These are phyloP conservation scores for Salvator merianae DNA, from an alignment of 2,113 vertebrate species.

Conservation along the genomic window DNA sequence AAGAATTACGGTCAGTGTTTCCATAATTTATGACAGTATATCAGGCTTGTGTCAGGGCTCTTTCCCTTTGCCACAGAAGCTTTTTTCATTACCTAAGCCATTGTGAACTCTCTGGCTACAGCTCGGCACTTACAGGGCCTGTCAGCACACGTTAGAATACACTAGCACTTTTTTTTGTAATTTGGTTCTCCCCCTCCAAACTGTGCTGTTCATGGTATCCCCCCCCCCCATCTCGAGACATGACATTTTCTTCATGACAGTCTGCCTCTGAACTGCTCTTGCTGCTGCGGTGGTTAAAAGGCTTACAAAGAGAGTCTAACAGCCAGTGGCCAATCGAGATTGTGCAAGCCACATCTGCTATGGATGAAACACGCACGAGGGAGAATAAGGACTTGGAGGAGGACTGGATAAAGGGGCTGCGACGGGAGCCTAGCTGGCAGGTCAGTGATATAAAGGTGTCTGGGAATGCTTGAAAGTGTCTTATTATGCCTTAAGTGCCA, in stretches of 20 bases:
- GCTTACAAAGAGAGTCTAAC: slow-evolving; percentile 80
- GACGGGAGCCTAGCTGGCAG: slow-evolving; percentile 75
- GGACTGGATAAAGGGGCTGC: slow-evolving; percentile 77
- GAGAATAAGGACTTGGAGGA: slow-evolving; percentile 77
- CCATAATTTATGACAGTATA: too few relatives aligned
- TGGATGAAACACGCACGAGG: slow-evolving; percentile 74
- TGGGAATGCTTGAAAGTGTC: slow-evolving; percentile 17
- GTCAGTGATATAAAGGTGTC: slow-evolving; percentile 68
- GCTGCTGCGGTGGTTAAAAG: slow-evolving; percentile 79
- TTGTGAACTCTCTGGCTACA: slow-evolving; percentile 51
- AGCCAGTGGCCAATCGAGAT: slow-evolving; percentile 73
- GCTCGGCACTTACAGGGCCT: slow-evolving; percentile 61
- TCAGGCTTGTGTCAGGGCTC: slow-evolving; percentile 59
- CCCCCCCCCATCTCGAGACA: slow-evolving; percentile 69
- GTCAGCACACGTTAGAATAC: slow-evolving; percentile 70
- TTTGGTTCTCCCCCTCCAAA: slow-evolving; percentile 44
- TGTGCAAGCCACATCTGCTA: slow-evolving; percentile 69
- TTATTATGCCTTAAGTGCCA: slow-evolving; percentile 30
- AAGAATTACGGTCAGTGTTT: not conserved
- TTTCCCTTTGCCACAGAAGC: slow-evolving; percentile 77
- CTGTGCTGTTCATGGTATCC: slow-evolving; percentile 75
- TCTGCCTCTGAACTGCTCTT: slow-evolving; percentile 76
- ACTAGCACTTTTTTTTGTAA: slow-evolving; percentile 38
- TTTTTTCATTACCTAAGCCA: slow-evolving; percentile 68
- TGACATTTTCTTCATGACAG: slow-evolving; percentile 86